Evolutionary conservation across 1,140 invertebrate genomes (phyloP).

Genomic region (Pararge aegeria): DNA sequence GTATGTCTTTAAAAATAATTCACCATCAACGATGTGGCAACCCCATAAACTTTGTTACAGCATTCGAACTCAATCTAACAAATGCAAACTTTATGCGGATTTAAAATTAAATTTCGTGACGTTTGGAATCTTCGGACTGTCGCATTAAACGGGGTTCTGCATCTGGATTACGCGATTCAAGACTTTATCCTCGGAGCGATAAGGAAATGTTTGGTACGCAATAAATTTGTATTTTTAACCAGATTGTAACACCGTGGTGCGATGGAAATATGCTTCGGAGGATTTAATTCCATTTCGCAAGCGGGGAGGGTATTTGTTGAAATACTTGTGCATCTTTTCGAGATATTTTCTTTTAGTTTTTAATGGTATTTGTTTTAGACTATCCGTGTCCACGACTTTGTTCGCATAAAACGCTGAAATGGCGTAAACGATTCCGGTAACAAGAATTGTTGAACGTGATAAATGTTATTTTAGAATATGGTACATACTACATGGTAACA

Average conservation of each 20-base stretch:
- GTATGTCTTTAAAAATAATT: not conserved
- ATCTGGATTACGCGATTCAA: not conserved
- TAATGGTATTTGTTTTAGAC: not conserved
- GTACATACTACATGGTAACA: too few species aligned
- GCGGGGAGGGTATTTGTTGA: conserved; percentile 5
- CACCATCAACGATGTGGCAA: not conserved
- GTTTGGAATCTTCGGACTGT: conserved; percentile 11
- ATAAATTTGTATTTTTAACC: conserved; percentile 7
- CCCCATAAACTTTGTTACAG: conserved; percentile 1
- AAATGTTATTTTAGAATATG: too few species aligned
- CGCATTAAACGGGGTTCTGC: not conserved
- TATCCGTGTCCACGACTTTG: not conserved
- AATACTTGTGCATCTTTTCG: not conserved
- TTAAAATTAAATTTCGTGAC: conserved; percentile 14
- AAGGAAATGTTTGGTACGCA: not conserved
- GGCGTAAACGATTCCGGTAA: too few species aligned
- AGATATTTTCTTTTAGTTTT: not conserved
- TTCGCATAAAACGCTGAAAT: too few species aligned
- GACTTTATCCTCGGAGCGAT: not conserved
- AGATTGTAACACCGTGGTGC: conserved; percentile 9
- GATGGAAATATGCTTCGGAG: conserved; percentile 8
- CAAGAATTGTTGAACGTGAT: too few species aligned
- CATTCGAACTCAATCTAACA: conserved; percentile 14
- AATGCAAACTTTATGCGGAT: conserved; percentile 16
- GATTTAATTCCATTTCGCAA: conserved; percentile 10